Evolutionary conservation across 2,113 vertebrate genomes (phyloP).

Genomic region (Tupaia tana): DNA sequence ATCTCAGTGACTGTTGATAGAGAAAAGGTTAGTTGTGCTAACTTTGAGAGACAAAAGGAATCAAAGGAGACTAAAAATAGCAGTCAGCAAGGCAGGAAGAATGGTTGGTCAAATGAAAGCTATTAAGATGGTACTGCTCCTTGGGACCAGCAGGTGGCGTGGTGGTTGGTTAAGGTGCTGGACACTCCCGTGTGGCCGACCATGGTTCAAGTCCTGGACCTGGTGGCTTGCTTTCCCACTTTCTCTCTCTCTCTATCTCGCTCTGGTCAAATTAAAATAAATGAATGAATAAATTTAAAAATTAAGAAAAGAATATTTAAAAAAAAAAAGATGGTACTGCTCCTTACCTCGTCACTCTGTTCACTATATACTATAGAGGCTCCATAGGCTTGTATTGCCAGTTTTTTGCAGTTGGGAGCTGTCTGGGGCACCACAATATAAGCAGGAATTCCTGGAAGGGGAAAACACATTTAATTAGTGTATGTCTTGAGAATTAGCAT

Average conservation of each 20-base stretch:
- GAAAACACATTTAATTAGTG: conserved; percentile 14
- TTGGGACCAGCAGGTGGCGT: too few relatives aligned
- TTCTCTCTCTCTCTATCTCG: too few relatives aligned
- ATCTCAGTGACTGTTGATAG: neutral
- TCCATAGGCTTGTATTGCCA: conserved; percentile 82
- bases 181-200: too few relatives aligned
- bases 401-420: conserved; percentile 85
- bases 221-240: too few relatives aligned
- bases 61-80: neutral
- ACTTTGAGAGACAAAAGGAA: neutral
- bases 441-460: conserved; percentile 84
- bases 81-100: neutral
- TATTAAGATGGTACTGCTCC: neutral
- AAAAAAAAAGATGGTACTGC: too few relatives aligned
- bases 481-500: neutral
- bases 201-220: too few relatives aligned
- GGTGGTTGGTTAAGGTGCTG: too few relatives aligned
- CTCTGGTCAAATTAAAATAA: too few relatives aligned
- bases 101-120: neutral
- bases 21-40: neutral
- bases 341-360: conserved; percentile 83
- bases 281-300: too few relatives aligned
- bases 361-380: conserved; percentile 83
- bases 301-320: too few relatives aligned
- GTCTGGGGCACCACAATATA: conserved; percentile 85